Base-by-base conservation (phyloP, 2,113 vertebrate genomes). In the Strix aluco region DNA sequence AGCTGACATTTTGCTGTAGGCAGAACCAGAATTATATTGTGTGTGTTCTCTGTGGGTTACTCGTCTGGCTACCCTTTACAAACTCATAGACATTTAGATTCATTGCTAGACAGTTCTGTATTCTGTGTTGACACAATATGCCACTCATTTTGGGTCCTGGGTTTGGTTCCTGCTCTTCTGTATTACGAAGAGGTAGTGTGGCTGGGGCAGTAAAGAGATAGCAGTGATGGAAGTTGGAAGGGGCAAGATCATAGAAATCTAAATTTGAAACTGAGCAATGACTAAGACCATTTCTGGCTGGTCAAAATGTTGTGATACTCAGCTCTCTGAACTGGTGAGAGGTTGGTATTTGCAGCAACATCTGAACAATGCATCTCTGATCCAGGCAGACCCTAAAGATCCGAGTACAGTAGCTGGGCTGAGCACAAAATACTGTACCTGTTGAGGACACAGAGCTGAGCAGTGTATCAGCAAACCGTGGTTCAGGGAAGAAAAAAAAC, bases 1-100 rank as follows among this genome's bases (percentile, higher is more conserved):
- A 89, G 34, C 88, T 96, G 97, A 97, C 82, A 97, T 97, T 97
- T 92, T 93, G 59, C 90, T 94, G 67, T 79, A 94, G 93, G 91
- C 86, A 96, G 92, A 94, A 82, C 26, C 17, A 40, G 65, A 81
- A 66, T 88, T 82, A 46, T 52, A 90, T 5, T 77, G 46, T 81
- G 54, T 88, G 46, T 5, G 5, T 82, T 92, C 66, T 92, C 81
- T 46, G 46, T 65, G 47, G 69, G 82, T 92, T 92, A 80, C 69
- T 92, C 0, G 0, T 85, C 57, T 92, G 49, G 61, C 63, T 96
- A 79, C 65, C 58, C 47, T 93, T 94, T 81, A 62, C 59, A 89
- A 82, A 84, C 65, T 75, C 30, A 15, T 5, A 49, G 16, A 58
- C 58, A 42, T 90, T 87, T 80, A 70, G 32, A 73, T 58, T 82